Conservation (phyloP, 2,797 vertebrate genomes). For the Ceyx erithaca region DNA sequence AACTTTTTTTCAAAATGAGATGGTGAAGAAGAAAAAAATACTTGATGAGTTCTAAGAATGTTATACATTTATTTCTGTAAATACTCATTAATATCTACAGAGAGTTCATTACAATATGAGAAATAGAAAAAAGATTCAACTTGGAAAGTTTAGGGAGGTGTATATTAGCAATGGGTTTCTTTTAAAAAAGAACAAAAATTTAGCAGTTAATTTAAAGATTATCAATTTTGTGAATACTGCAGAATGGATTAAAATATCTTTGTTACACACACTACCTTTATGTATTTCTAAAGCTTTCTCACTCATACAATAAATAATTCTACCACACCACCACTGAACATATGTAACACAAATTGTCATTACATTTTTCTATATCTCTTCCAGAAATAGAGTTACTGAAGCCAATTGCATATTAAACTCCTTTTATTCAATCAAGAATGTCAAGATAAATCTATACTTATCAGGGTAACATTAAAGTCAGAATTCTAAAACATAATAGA, state of each 20-base stretch:
- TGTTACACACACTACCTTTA: neutral
- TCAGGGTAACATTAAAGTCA: neutral
- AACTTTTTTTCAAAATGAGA: neutral
- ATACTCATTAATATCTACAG: neutral
- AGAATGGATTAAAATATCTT: neutral
- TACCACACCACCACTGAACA: neutral
- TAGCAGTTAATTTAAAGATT: neutral
- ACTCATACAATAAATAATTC: neutral
- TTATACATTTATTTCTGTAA: neutral
- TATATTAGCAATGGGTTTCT: neutral
- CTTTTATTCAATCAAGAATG: conserved; percentile 32
- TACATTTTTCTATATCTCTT: conserved; percentile 38
- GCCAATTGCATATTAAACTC: conserved; percentile 33
- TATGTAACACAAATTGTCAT: conserved; percentile 9
- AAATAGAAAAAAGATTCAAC: neutral
- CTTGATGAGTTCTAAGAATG: neutral
- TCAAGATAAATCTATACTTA: conserved; percentile 42
- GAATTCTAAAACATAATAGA: conserved; percentile 30
- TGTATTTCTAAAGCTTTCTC: conserved; percentile 2
- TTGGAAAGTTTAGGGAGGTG: neutral
- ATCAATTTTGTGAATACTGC: neutral
- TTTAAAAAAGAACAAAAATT: neutral
- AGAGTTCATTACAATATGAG: neutral
- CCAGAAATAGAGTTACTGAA: conserved; percentile 29
- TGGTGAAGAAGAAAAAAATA: neutral